phyloP scores from a whole-genome alignment of 2,797 vertebrate genomes.

The Lepus oiostolus region DNA sequence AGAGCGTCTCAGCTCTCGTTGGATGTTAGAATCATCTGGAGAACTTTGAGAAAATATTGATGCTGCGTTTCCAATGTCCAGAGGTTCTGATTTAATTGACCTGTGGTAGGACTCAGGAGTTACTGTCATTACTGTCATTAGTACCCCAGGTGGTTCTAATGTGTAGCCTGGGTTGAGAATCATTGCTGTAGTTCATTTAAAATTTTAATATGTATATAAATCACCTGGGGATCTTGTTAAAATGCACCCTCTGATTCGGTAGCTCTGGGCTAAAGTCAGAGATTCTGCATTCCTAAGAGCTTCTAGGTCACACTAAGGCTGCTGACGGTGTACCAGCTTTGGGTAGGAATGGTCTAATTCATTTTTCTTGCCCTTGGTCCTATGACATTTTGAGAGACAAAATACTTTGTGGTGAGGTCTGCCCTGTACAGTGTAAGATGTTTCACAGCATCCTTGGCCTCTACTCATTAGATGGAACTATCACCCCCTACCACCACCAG shows the following conservation, averaged over 20 bases:
- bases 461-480: background rate
- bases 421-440: background rate
- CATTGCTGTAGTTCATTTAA: background rate
- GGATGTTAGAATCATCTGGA: background rate
- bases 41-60: background rate
- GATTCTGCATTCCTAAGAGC: conserved; percentile 22
- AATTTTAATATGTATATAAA: background rate
- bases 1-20: background rate
- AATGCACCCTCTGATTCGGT: background rate
- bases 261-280: background rate
- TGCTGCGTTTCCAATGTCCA: background rate
- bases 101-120: background rate
- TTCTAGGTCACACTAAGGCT: background rate
- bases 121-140: background rate
- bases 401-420: background rate
- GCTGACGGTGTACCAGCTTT: background rate
- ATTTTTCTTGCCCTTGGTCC: background rate
- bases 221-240: background rate
- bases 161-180: background rate
- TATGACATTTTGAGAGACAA: background rate
- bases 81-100: conserved; percentile 18
- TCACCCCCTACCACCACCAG: background rate
- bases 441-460: background rate
- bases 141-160: background rate
- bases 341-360: background rate